Conservation (phyloP, 2,797 vertebrate species). For the Dryobates pubescens region DNA sequence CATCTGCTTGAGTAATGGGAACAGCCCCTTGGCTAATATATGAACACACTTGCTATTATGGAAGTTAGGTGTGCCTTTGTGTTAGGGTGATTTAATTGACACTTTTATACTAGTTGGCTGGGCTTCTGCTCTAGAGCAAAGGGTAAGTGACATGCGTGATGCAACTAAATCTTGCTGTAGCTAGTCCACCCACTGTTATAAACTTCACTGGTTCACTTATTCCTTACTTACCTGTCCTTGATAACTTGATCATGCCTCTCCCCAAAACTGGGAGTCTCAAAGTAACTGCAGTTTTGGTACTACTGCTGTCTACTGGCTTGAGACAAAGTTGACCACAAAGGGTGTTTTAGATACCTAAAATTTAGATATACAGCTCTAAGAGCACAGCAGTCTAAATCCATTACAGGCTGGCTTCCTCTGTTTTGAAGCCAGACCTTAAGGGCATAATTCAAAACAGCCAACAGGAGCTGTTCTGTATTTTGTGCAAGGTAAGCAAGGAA, state of each 20-base stretch:
- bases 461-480: slow-evolving; percentile 12
- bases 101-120: background rate
- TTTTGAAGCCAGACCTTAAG: slow-evolving; percentile 44
- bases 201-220: background rate
- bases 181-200: background rate
- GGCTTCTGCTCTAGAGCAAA: slow-evolving; percentile 17
- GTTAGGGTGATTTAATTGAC: slow-evolving; percentile 11
- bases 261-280: background rate
- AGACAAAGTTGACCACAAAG: slow-evolving; percentile 3
- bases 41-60: background rate
- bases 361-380: background rate
- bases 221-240: background rate
- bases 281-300: slow-evolving; percentile 7
- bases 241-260: background rate
- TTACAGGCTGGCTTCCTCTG: slow-evolving; percentile 7
- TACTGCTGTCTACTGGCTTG: background rate
- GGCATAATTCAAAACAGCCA: slow-evolving; percentile 23
- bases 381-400: background rate
- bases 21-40: background rate
- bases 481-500: slow-evolving; percentile 28
- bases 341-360: slow-evolving; percentile 41
- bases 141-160: background rate
- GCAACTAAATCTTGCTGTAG: slow-evolving; percentile 6
- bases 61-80: slow-evolving; percentile 19
- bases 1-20: background rate